Evolutionary conservation across 92 coral and sea anemone species (phyloP).

Genomic region (Parazoanthus swiftii): DNA sequence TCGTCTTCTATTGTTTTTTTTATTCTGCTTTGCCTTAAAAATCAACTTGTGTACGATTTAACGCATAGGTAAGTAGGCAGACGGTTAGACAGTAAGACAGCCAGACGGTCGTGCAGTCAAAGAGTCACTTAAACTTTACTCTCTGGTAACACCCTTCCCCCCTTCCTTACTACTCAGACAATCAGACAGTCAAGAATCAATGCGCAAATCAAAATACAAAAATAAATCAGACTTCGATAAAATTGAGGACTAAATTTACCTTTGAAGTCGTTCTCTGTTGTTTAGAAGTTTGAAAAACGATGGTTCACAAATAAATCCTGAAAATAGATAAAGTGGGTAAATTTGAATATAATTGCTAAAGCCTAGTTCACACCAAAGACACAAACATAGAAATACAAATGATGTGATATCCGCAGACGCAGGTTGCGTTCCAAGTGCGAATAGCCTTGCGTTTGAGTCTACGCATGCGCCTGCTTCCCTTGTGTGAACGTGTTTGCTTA

Average conservation of each 20-base stretch:
- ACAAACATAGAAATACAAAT: no score
- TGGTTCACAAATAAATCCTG: slow-evolving; percentile 81
- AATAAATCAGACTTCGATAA: neutral
- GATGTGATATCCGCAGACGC: no score
- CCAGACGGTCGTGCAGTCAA: no score
- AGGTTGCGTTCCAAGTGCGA: no score
- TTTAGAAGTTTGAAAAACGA: slow-evolving; percentile 64
- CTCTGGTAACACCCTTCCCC: no score
- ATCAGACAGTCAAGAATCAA: neutral
- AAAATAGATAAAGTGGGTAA: neutral
- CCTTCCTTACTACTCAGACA: no score
- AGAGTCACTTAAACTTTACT: no score
- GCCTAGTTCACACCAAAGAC: no score
- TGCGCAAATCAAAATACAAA: neutral
- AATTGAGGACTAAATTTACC: slow-evolving; percentile 28
- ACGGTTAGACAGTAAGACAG: neutral
- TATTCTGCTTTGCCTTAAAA: neutral
- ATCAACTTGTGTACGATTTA: neutral
- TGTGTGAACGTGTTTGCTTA: no score
- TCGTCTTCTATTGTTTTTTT: neutral
- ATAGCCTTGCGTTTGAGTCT: no score
- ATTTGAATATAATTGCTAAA: no score
- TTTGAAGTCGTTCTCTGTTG: slow-evolving; percentile 51
- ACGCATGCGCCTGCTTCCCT: no score
- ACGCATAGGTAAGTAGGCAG: neutral